Conservation (phyloP, 2,797 vertebrate genomes). For the Syndactyla subalaris region DNA sequence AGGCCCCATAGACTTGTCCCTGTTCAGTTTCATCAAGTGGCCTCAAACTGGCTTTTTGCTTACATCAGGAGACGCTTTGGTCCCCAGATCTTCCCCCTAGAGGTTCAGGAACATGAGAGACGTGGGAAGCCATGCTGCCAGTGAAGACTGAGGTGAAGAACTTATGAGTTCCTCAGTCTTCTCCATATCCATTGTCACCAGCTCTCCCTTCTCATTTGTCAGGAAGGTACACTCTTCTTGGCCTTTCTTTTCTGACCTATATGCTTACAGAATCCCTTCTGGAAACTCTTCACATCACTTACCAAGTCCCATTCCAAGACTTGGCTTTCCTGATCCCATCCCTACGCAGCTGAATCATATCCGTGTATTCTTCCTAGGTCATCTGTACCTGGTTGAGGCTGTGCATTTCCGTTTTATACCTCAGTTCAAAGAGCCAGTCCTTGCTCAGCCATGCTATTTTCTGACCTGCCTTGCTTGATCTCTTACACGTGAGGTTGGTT, state of each 20-base stretch:
- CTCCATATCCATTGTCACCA: background rate
- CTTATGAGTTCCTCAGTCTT: background rate
- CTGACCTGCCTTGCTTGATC: background rate
- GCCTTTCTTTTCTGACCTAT: background rate
- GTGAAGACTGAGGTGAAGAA: background rate
- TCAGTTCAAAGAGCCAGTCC: background rate
- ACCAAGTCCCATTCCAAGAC: background rate
- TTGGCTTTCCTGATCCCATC: background rate
- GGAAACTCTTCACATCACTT: rapidly evolving
- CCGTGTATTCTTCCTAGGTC: background rate
- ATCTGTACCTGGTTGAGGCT: background rate
- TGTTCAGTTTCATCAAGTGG: background rate
- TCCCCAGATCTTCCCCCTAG: no score
- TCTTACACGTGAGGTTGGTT: background rate
- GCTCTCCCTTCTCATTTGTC: background rate
- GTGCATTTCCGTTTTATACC: background rate
- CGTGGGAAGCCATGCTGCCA: background rate
- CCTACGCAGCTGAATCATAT: background rate
- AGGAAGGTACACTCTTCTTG: background rate
- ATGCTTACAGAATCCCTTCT: background rate
- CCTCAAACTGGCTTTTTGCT: background rate
- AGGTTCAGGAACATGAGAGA: background rate
- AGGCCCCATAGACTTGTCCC: background rate
- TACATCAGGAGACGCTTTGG: background rate
- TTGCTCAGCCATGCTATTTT: background rate